A percentile compares a stretch with the other conserved stretches of the same genome.
Evolutionary conservation across 23 tunicate species (phyloP).

Genomic region (Diplosoma virens): DNA sequence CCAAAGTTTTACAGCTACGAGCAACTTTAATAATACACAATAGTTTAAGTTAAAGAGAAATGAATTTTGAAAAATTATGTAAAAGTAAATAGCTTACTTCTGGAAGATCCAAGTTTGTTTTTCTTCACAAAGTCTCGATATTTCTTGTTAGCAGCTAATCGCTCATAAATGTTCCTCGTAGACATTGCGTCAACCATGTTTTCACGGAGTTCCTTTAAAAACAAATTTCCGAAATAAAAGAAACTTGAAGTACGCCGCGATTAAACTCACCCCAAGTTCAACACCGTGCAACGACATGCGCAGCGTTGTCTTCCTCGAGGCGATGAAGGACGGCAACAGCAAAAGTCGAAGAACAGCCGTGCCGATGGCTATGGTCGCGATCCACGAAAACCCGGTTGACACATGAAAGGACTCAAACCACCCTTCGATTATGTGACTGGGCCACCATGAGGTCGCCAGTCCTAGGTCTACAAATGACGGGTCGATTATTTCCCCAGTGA

Average conservation of each 20-base stretch:
- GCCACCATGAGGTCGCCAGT: slow-evolving; percentile 60
- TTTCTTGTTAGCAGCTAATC: not conserved
- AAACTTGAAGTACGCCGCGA: not conserved
- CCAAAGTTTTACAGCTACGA: too few species aligned
- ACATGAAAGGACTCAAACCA: slow-evolving; percentile 49
- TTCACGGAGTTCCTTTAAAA: not conserved
- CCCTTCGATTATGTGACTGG: slow-evolving; percentile 48
- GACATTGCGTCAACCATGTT: not conserved
- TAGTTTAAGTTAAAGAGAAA: too few species aligned
- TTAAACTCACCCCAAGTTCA: slow-evolving; percentile 20
- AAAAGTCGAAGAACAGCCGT: slow-evolving; percentile 53
- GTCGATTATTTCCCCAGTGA: slow-evolving; percentile 33
- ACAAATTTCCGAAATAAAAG: not conserved
- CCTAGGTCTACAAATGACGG: slow-evolving; percentile 83
- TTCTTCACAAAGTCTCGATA: not conserved
- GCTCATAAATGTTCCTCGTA: not conserved
- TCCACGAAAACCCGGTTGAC: slow-evolving; percentile 66
- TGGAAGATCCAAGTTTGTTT: not conserved
- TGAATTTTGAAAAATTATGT: not conserved
- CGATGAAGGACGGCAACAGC: slow-evolving; percentile 39
- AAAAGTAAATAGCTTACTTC: not conserved
- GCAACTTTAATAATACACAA: too few species aligned
- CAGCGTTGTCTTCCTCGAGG: slow-evolving; percentile 28
- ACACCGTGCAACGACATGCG: slow-evolving; percentile 27
- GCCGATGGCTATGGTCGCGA: slow-evolving; percentile 60